These are phyloP conservation scores for Aquatica leii DNA, from an alignment of 2,888 invertebrate species.

Conservation along the genomic window DNA sequence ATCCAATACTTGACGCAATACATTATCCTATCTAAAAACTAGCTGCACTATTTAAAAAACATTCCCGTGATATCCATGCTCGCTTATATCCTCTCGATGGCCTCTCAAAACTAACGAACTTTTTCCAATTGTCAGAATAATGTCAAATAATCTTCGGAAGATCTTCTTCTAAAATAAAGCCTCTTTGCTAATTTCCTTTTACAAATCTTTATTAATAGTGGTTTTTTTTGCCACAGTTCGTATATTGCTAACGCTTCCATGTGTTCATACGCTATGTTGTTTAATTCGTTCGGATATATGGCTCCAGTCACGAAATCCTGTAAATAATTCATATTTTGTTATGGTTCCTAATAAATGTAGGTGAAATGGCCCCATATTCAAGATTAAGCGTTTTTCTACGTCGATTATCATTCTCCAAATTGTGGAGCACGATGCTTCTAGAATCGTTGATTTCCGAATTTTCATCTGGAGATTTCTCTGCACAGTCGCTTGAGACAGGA, in stretches of 20 bases:
- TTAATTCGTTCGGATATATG: not conserved
- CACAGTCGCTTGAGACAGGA: not conserved
- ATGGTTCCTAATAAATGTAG: not conserved
- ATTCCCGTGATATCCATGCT: not conserved
- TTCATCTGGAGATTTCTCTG: not conserved
- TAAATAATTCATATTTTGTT: constrained; percentile 2
- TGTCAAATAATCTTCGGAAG: no score
- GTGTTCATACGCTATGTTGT: not conserved
- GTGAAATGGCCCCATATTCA: not conserved
- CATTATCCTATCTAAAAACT: no score
- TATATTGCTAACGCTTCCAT: not conserved
- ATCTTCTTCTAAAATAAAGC: no score
- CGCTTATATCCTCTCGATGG: not conserved
- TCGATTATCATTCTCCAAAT: not conserved
- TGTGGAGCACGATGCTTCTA: not conserved
- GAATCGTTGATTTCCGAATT: not conserved
- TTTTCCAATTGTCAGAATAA: no score
- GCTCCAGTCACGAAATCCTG: not conserved
- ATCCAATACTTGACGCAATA: not conserved
- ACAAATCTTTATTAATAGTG: not conserved
- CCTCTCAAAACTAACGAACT: not conserved
- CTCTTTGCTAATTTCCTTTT: not conserved
- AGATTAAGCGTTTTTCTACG: not conserved
- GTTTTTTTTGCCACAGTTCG: constrained; percentile 2
- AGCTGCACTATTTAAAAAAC: not conserved